Percentiles rank a stretch among this genome's conserved stretches.
phyloP scores from a whole-genome alignment of 1,140 invertebrate genomes.

The Drosophila bipectinata region DNA sequence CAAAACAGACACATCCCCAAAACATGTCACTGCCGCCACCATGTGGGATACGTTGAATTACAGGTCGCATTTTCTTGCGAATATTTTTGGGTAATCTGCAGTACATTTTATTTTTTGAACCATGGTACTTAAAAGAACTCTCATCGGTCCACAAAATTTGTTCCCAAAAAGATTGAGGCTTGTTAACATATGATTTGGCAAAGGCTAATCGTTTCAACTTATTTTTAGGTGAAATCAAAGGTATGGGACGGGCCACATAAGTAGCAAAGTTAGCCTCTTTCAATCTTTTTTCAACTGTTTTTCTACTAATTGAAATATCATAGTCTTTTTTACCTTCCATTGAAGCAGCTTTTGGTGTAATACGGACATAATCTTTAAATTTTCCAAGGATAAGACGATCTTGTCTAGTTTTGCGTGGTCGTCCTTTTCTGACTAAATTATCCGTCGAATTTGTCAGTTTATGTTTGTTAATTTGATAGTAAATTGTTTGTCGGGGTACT shows the following conservation, averaged over 20 bases:
- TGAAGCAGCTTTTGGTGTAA: conserved; percentile 4
- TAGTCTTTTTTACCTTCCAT: conserved; percentile 1
- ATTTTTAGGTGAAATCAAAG: too few relatives aligned
- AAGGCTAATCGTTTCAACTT: background rate
- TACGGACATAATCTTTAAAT: conserved; percentile 11
- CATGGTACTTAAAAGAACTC: too few relatives aligned
- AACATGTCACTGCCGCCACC: conserved; percentile 13
- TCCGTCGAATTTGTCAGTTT: background rate
- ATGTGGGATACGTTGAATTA: conserved; percentile 2
- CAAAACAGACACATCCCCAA: conserved; percentile 1
- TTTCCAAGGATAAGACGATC: conserved; percentile 12
- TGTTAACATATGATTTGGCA: too few relatives aligned
- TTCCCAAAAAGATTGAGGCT: conserved; percentile 8
- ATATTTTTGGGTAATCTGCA: too few relatives aligned
- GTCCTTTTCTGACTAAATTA: background rate
- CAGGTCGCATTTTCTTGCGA: background rate
- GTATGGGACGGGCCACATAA: too few relatives aligned
- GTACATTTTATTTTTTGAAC: too few relatives aligned
- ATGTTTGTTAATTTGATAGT: conserved; percentile 19
- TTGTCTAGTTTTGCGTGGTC: too few relatives aligned
- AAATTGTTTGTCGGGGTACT: conserved; percentile 4
- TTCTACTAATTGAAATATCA: conserved; percentile 9
- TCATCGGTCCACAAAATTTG: too few relatives aligned
- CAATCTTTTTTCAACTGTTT: conserved; percentile 10
- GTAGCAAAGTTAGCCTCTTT: conserved; percentile 16